Percentiles rank a stretch among this genome's conserved stretches.
Conservation (phyloP, 2,113 vertebrate species). For the Rynchops niger region DNA sequence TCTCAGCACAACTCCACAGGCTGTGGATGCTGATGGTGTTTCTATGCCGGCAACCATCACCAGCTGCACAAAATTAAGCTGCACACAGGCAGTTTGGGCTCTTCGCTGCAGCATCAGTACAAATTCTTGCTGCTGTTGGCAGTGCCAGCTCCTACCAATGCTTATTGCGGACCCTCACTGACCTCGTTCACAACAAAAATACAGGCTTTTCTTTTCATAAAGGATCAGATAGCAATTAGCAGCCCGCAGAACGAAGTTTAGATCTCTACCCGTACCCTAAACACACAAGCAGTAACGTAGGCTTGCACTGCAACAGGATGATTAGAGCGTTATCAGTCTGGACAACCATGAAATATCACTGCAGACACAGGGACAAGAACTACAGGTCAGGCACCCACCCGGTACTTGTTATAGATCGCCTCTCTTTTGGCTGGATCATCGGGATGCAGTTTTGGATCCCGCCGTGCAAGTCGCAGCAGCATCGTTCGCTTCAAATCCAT, state of each 20-base stretch:
- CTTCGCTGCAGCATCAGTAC: fast-evolving
- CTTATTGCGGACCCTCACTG: neutral
- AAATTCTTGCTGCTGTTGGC: fast-evolving
- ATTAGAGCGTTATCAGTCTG: fast-evolving
- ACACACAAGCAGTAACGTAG: fast-evolving
- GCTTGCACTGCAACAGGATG: fast-evolving
- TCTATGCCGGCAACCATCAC: neutral
- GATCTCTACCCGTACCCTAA: neutral
- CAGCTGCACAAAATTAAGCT: neutral
- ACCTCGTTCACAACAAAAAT: neutral
- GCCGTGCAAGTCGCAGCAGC: constrained; percentile 85
- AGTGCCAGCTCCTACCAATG: neutral
- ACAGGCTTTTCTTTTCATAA: neutral
- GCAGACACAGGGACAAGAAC: neutral
- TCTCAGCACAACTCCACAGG: neutral
- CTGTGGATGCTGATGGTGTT: neutral
- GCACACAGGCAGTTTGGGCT: neutral
- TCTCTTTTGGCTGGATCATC: constrained; percentile 76
- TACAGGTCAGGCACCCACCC: constrained; percentile 69
- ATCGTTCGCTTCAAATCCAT: constrained; percentile 94
- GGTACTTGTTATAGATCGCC: constrained; percentile 86
- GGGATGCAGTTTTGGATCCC: constrained; percentile 81
- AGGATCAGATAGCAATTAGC: fast-evolving
- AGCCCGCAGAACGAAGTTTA: fast-evolving
- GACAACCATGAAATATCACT: neutral